Conservation (phyloP, 2,113 vertebrate genomes). For the Callipepla californica region DNA sequence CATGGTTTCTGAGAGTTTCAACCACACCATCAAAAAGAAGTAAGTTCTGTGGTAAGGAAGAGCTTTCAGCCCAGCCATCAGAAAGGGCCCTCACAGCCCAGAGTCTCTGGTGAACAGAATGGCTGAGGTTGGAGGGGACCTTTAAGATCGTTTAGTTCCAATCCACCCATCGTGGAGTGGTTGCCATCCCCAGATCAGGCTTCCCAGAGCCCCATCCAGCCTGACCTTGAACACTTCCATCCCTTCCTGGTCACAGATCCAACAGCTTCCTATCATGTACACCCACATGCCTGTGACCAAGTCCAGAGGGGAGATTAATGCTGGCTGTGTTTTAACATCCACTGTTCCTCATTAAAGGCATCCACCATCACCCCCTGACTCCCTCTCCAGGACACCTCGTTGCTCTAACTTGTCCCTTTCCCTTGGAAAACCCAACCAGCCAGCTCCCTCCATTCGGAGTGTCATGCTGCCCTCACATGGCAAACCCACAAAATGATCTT, state of each 20-base stretch:
- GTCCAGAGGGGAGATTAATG: not conserved
- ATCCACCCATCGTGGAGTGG: no score
- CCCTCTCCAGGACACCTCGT: not conserved
- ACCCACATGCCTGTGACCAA: not conserved
- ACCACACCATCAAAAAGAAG: not conserved
- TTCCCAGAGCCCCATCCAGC: no score
- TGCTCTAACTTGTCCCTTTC: not conserved
- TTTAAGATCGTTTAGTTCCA: no score
- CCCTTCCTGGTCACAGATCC: not conserved
- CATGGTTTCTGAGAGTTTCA: not conserved
- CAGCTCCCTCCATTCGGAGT: not conserved
- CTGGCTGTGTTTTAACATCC: conserved; percentile 1
- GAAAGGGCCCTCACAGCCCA: not conserved
- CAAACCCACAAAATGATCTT: not conserved
- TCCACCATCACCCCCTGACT: not conserved
- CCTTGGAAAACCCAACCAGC: not conserved
- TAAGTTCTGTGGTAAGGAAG: not conserved
- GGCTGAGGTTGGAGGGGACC: no score
- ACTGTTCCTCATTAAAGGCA: not conserved
- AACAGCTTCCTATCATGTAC: accelerated
- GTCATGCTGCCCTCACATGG: conserved; percentile 58
- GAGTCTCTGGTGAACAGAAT: not conserved
- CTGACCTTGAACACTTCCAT: not conserved
- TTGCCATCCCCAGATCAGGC: no score
- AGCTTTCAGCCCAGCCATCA: not conserved